Evolutionary conservation across 2,113 vertebrate genomes (phyloP).

Genomic region (Epinephelus lanceolatus): DNA sequence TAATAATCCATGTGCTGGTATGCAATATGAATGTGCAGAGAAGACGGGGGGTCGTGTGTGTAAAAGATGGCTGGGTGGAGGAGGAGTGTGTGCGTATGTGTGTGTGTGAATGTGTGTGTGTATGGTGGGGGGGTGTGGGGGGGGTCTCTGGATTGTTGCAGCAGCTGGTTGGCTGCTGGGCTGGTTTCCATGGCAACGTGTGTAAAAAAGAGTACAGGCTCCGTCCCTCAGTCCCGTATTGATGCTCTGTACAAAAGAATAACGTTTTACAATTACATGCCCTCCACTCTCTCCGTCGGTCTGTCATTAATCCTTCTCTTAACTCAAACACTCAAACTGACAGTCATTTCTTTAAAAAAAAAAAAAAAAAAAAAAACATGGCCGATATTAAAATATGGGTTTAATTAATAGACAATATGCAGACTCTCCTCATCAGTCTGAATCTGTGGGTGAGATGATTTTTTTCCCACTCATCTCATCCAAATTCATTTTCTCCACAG

Average conservation of each 20-base stretch:
- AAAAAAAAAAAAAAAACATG: background rate
- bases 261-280: slow-evolving; percentile 62
- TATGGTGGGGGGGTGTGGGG: background rate
- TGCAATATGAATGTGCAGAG: slow-evolving; percentile 57
- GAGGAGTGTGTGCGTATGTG: slow-evolving; percentile 5
- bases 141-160: slow-evolving; percentile 53
- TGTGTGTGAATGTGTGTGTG: background rate
- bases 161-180: slow-evolving; percentile 82
- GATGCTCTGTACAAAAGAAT: slow-evolving; percentile 73
- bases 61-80: slow-evolving; percentile 28
- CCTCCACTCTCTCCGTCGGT: slow-evolving; percentile 19
- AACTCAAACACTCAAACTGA: slow-evolving; percentile 21
- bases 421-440: background rate
- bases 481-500: slow-evolving; percentile 30
- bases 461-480: background rate
- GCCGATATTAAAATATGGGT: slow-evolving; percentile 2
- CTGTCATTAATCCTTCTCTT: background rate
- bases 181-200: slow-evolving; percentile 78
- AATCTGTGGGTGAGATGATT: background rate
- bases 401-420: slow-evolving; percentile 20
- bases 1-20: slow-evolving; percentile 67
- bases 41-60: slow-evolving; percentile 26
- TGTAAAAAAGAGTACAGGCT: slow-evolving; percentile 65
- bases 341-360: background rate
- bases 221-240: slow-evolving; percentile 71